phyloP scores from a whole-genome alignment of 2,113 vertebrate genomes.

The Myiozetetes cayanensis region DNA sequence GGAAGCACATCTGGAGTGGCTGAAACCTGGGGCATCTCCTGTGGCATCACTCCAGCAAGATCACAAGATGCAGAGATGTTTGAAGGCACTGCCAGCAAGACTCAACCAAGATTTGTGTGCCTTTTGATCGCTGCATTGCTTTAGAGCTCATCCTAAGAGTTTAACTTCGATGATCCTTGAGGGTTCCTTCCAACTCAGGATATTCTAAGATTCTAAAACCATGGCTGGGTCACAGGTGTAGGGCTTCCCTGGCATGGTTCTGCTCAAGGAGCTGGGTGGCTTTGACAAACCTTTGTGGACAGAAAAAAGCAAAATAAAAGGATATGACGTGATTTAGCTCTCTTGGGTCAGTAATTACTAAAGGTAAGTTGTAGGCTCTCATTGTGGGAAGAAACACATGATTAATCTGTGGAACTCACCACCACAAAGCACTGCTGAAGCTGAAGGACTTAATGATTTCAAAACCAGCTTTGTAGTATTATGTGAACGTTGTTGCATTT shows the following conservation, averaged over 20 bases:
- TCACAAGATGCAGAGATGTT: background rate
- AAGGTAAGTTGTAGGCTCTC: background rate
- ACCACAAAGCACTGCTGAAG: background rate
- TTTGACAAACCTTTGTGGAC: background rate
- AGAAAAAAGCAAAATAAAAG: background rate
- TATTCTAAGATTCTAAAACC: background rate
- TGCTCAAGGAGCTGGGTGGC: background rate
- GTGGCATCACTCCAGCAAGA: background rate
- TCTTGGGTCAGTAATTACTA: background rate
- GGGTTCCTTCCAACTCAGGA: background rate
- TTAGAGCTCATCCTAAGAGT: background rate
- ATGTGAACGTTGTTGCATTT: background rate
- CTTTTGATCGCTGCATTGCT: background rate
- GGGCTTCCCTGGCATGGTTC: background rate
- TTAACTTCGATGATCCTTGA: background rate
- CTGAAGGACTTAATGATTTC: background rate
- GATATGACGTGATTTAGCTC: background rate
- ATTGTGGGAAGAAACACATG: background rate
- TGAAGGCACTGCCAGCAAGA: background rate
- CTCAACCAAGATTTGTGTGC: fast-evolving
- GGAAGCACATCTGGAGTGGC: background rate
- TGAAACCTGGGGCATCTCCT: background rate
- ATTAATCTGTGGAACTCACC: background rate
- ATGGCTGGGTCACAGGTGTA: fast-evolving
- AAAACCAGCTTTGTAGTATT: background rate